Evolutionary conservation across 2,113 vertebrate species (phyloP).

Genomic region (Platysternon megacephalum): DNA sequence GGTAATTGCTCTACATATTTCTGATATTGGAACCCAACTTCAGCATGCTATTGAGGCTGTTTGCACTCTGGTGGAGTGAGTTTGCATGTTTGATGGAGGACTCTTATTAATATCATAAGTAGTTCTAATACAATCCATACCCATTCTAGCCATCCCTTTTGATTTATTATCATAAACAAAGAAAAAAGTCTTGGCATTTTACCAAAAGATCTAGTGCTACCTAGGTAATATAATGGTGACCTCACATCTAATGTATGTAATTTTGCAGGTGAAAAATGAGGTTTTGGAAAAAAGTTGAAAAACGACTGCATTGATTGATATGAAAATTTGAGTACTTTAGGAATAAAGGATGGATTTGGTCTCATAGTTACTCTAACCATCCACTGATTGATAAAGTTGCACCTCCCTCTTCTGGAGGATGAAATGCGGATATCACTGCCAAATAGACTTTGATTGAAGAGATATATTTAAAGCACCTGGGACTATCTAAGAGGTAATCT

Average conservation of each 20-base stretch:
- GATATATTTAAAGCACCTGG: too few species aligned
- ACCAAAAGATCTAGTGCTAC: not conserved
- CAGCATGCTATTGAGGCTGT: not conserved
- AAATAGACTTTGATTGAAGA: too few species aligned
- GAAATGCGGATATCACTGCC: too few species aligned
- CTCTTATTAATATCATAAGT: not conserved
- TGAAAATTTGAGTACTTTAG: not conserved
- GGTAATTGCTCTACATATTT: not conserved
- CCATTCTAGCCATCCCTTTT: not conserved
- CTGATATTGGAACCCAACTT: not conserved
- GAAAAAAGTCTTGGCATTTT: too few species aligned
- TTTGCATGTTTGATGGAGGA: not conserved
- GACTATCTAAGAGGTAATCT: too few species aligned
- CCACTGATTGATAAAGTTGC: too few species aligned
- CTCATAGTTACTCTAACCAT: not conserved
- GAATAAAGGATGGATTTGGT: not conserved
- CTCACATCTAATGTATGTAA: not conserved
- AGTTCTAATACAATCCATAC: not conserved
- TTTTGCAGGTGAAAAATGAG: not conserved
- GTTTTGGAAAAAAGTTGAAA: not conserved
- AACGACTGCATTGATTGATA: not conserved
- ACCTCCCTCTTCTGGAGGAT: too few species aligned
- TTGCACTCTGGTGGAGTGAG: not conserved
- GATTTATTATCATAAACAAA: not conserved
- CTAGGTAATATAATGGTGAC: not conserved